Percentiles rank a stretch among this genome's conserved stretches.
phyloP scores from a whole-genome alignment of 2,797 vertebrate species.

The Poecilia velifera region DNA sequence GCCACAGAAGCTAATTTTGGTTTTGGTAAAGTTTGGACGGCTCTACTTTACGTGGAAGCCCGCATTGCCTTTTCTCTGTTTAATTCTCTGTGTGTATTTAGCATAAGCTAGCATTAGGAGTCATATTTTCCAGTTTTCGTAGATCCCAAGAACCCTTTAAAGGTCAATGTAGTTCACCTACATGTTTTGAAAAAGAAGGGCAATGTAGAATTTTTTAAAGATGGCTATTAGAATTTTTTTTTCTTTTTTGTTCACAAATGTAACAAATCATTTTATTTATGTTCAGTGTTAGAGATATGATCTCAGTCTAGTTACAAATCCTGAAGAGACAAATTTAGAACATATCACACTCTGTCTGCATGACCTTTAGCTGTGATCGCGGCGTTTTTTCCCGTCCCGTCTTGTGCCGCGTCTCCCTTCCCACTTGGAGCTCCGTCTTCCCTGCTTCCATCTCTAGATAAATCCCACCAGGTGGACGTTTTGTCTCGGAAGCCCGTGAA shows the following conservation, averaged over 20 bases:
- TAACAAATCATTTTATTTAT: slow-evolving; percentile 40
- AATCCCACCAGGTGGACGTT: slow-evolving; percentile 59
- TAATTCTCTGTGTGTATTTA: not conserved
- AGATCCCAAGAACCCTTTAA: not conserved
- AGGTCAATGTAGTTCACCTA: not conserved
- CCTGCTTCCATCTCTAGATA: slow-evolving; percentile 38
- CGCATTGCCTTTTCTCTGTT: not conserved
- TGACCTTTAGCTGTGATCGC: slow-evolving; percentile 70
- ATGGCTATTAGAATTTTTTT: not conserved
- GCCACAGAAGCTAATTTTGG: not conserved
- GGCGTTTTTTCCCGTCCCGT: slow-evolving; percentile 37
- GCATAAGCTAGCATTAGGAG: not conserved
- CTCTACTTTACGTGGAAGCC: not conserved
- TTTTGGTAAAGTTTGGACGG: not conserved
- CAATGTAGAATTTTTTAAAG: not conserved
- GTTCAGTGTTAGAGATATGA: slow-evolving; percentile 71
- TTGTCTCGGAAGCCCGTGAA: slow-evolving; percentile 55
- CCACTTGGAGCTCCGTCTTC: slow-evolving; percentile 34
- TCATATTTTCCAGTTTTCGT: not conserved
- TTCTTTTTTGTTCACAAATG: not conserved
- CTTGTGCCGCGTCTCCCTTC: slow-evolving; percentile 7
- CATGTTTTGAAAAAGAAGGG: not conserved
- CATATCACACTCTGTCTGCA: slow-evolving; percentile 54
- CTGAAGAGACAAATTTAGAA: slow-evolving; percentile 52
- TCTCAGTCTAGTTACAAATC: slow-evolving; percentile 66